Evolutionary conservation across 2,888 invertebrate genomes (phyloP).

Genomic region (Leptopilina drosophilae): DNA sequence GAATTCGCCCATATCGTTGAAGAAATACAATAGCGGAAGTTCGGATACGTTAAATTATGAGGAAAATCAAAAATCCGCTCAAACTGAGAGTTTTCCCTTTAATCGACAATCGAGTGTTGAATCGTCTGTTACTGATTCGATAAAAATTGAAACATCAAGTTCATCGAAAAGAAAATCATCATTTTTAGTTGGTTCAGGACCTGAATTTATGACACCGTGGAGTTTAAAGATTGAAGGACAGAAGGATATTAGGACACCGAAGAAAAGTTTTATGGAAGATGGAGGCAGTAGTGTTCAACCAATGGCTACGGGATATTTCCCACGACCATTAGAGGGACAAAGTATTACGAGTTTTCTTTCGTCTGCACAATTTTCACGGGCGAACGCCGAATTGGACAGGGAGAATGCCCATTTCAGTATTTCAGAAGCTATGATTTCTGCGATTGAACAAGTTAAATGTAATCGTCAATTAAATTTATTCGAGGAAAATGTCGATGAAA

Average conservation of each 20-base stretch:
- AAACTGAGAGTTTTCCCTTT: constrained; percentile 47
- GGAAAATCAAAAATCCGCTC: constrained; percentile 45
- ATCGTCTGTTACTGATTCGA: constrained; percentile 48
- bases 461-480: constrained; percentile 77
- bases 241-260: constrained; percentile 78
- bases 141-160: constrained; percentile 48
- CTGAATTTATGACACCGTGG: constrained; percentile 69
- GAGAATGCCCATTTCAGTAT: constrained; percentile 93
- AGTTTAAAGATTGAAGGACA: constrained; percentile 73
- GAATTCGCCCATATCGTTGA: constrained; percentile 6
- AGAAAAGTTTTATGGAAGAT: constrained; percentile 81
- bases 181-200: constrained; percentile 66
- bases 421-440: constrained; percentile 90
- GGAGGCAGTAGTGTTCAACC: constrained; percentile 80
- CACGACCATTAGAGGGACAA: constrained; percentile 83
- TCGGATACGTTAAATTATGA: constrained; percentile 66
- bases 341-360: constrained; percentile 85
- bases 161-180: constrained; percentile 57
- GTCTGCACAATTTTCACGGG: constrained; percentile 83
- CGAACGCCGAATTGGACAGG: constrained; percentile 87
- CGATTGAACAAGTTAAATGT: constrained; percentile 86
- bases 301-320: constrained; percentile 81
- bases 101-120: constrained; percentile 5
- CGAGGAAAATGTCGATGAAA: constrained; percentile 80
- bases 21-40: constrained; percentile 59